Evolutionary conservation across 1,140 invertebrate genomes (phyloP).

Genomic region (Formica selysi): DNA sequence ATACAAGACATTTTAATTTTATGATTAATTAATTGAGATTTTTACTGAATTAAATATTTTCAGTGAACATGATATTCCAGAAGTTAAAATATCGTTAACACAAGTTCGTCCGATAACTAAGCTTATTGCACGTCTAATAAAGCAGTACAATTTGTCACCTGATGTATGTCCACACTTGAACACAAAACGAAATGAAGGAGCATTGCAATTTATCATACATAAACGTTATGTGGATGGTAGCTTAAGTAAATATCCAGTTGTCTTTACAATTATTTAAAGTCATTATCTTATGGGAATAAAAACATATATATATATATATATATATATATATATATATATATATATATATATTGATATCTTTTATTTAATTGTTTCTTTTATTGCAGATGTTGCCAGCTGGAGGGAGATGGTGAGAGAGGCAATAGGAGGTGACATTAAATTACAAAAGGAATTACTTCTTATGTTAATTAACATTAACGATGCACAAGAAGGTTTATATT

Average conservation of each 20-base stretch:
- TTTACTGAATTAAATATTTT: constrained; percentile 62
- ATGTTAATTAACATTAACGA: constrained; percentile 86
- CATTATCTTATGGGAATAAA: constrained; percentile 12
- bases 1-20: neutral
- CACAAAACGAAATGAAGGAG: constrained; percentile 88
- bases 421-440: constrained; percentile 85
- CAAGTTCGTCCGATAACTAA: constrained; percentile 88
- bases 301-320: too few species aligned
- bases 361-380: constrained; percentile 61
- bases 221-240: constrained; percentile 88
- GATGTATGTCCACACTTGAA: constrained; percentile 89
- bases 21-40: constrained; percentile 18
- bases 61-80: constrained; percentile 87
- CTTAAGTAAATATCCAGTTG: constrained; percentile 85
- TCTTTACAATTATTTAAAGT: constrained; percentile 12
- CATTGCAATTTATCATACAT: constrained; percentile 89
- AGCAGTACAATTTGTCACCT: constrained; percentile 88
- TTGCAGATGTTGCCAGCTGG: constrained; percentile 88
- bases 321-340: too few species aligned
- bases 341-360: constrained; percentile 35
- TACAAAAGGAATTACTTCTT: constrained; percentile 87
- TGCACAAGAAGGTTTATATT: constrained; percentile 88
- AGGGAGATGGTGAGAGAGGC: constrained; percentile 90
- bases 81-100: constrained; percentile 88
- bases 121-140: constrained; percentile 88